Conservation (phyloP, 1,140 invertebrate genomes). For the Drosophila takahashii region DNA sequence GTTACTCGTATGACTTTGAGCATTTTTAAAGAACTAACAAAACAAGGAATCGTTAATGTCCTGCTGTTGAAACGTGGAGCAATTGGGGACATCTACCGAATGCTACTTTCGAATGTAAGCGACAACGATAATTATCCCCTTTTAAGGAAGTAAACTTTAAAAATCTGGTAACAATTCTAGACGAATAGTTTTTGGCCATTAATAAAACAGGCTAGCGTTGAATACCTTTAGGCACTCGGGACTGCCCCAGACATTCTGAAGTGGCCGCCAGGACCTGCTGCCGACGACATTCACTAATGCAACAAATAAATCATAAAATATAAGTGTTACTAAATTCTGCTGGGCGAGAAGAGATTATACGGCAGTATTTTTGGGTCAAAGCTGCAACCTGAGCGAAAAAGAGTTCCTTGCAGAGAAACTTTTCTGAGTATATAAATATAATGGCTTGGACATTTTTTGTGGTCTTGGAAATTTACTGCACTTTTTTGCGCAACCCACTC, state of each 20-base stretch:
- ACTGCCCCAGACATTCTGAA: constrained; percentile 37
- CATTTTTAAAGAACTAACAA: constrained; percentile 39
- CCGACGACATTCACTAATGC: constrained; percentile 57
- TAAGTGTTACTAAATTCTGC: constrained; percentile 6
- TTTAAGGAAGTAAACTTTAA: too few species aligned
- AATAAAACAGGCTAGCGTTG: too few species aligned
- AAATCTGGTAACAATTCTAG: too few species aligned
- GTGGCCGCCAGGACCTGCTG: constrained; percentile 31
- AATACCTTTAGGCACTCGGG: constrained; percentile 20
- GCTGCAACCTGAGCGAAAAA: constrained; percentile 6
- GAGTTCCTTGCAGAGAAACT: background rate
- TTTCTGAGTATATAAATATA: background rate
- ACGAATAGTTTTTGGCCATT: background rate
- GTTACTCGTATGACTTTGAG: constrained; percentile 32
- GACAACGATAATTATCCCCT: too few species aligned
- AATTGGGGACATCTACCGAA: too few species aligned
- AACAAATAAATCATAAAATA: constrained; percentile 66
- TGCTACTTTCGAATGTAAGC: too few species aligned
- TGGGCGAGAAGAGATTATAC: constrained; percentile 3
- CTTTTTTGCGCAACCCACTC: constrained; percentile 14
- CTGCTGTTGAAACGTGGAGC: constrained; percentile 13
- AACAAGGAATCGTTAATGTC: constrained; percentile 60
- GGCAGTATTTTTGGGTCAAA: constrained; percentile 5
- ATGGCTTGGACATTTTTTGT: constrained; percentile 17
- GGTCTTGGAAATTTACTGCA: constrained; percentile 30